Evolutionary conservation across 1,140 invertebrate genomes (phyloP).

Genomic region (Drosophila busckii): DNA sequence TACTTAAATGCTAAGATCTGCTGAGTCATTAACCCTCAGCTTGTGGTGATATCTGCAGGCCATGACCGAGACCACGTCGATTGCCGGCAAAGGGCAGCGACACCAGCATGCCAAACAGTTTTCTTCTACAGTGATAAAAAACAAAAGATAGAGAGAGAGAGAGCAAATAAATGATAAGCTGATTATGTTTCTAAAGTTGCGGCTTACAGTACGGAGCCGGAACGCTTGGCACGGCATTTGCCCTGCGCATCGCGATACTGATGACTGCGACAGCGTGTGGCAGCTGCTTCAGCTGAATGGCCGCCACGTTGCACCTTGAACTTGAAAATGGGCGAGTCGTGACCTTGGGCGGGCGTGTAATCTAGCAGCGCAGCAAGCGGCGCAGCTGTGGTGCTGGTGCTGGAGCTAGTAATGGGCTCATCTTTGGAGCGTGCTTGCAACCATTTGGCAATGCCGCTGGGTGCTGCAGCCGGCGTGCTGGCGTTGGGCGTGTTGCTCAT

Average conservation of each 20-base stretch:
- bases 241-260: constrained; percentile 58
- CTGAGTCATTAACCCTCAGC: constrained; percentile 7
- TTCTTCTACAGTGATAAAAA: constrained; percentile 42
- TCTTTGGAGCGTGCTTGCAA: constrained; percentile 47
- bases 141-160: constrained; percentile 4
- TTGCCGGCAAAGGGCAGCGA: constrained; percentile 48
- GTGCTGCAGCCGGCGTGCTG: constrained; percentile 6
- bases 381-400: neutral
- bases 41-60: constrained; percentile 39
- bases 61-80: constrained; percentile 43
- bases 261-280: constrained; percentile 48
- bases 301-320: constrained; percentile 62
- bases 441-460: constrained; percentile 4
- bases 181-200: constrained; percentile 15
- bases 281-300: constrained; percentile 1
- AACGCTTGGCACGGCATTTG: constrained; percentile 53
- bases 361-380: constrained; percentile 20
- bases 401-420: constrained; percentile 27
- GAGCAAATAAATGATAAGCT: constrained; percentile 18
- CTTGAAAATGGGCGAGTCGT: constrained; percentile 67
- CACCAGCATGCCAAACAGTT: constrained; percentile 63
- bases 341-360: constrained; percentile 51
- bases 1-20: constrained; percentile 22
- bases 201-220: constrained; percentile 69
- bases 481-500: constrained; percentile 47